Percentiles rank a stretch among this genome's conserved stretches.
phyloP scores from a whole-genome alignment of 2,113 vertebrate species.

The Halcyon senegalensis region DNA sequence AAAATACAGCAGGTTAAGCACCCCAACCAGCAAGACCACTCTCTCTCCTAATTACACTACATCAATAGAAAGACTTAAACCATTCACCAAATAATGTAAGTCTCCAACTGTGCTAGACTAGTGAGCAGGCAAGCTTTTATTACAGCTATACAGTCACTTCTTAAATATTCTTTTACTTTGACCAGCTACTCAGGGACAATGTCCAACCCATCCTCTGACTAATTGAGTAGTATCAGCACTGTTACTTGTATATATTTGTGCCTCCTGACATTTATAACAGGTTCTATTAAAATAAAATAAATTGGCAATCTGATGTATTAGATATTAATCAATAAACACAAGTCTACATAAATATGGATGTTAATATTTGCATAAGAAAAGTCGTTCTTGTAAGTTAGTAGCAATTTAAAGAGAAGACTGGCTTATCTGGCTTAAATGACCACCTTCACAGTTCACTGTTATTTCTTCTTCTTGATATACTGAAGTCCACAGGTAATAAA shows the following conservation, averaged over 20 bases:
- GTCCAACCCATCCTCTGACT: neutral
- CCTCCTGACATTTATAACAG: neutral
- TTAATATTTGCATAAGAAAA: neutral
- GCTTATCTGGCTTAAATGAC: neutral
- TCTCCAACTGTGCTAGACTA: neutral
- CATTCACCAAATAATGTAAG: neutral
- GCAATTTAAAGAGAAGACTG: neutral
- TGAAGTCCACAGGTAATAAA: neutral
- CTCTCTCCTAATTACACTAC: neutral
- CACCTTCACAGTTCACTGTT: neutral
- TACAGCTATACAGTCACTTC: neutral
- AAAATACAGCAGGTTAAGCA: neutral
- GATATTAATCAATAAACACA: neutral
- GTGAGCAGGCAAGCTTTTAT: neutral
- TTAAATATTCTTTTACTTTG: neutral
- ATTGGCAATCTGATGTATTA: neutral
- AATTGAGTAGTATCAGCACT: neutral
- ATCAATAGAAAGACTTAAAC: slow-evolving; percentile 2
- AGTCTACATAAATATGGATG: neutral
- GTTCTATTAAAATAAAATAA: neutral
- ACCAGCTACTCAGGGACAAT: neutral
- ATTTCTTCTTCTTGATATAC: neutral
- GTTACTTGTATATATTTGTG: neutral
- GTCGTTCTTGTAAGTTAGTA: neutral
- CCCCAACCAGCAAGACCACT: neutral